Conservation (phyloP, 2,888 invertebrate species). For the Tenthredo scrophulariae region DNA sequence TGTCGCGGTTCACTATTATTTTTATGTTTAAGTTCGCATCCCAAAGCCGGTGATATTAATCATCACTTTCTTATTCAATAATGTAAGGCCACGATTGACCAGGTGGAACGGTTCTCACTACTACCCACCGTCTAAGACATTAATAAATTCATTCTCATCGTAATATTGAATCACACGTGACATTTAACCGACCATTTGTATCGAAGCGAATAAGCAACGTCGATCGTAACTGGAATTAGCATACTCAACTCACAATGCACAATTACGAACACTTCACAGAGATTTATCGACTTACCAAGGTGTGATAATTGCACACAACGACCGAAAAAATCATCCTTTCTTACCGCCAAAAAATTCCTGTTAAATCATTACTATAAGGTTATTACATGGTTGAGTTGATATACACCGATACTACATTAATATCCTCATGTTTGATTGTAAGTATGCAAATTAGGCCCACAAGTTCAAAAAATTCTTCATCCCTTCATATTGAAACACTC, state of each 20-base stretch:
- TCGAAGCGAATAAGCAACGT: background rate
- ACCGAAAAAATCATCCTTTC: background rate
- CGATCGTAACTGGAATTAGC: conserved; percentile 8
- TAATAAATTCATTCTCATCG: background rate
- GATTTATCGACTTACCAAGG: conserved; percentile 2
- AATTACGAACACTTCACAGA: background rate
- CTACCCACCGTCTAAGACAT: background rate
- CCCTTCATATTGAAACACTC: too few relatives aligned
- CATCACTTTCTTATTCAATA: conserved; percentile 4
- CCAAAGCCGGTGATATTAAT: background rate
- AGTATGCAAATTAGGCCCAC: background rate
- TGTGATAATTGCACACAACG: conserved; percentile 24
- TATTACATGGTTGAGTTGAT: background rate
- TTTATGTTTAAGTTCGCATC: background rate
- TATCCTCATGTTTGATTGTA: background rate
- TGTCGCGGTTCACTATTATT: background rate
- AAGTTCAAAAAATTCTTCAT: background rate
- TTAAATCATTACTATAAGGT: background rate
- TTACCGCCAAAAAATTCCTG: background rate
- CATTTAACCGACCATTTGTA: background rate
- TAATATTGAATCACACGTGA: conserved; percentile 7
- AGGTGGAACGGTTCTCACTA: background rate
- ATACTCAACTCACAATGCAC: background rate
- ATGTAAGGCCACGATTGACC: background rate
- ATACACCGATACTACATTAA: background rate